Evolutionary conservation across 2,797 vertebrate genomes (phyloP).

Genomic region (Gymnoscopelus microlampas): DNA sequence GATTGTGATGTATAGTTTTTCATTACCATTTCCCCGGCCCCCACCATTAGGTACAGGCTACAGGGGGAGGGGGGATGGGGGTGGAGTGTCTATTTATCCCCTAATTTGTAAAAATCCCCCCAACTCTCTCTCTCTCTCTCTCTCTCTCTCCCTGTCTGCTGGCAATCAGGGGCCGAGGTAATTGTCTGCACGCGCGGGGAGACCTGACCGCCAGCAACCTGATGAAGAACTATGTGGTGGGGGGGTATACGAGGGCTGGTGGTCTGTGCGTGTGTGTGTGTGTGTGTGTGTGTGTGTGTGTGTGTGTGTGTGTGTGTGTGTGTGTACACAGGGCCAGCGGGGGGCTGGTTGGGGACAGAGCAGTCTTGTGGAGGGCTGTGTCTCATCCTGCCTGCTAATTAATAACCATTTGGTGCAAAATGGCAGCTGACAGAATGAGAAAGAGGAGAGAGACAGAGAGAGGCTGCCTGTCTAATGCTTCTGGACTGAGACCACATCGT

Average conservation of each 20-base stretch:
- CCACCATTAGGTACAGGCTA: slow-evolving; percentile 95
- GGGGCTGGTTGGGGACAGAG: too few species aligned
- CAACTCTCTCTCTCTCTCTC: slow-evolving; percentile 77
- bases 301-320: slow-evolving; percentile 26
- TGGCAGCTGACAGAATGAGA: slow-evolving; percentile 76
- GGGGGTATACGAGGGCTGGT: slow-evolving; percentile 61
- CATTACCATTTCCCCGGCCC: slow-evolving; percentile 97
- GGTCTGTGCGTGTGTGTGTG: not conserved
- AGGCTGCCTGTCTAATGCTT: slow-evolving; percentile 7
- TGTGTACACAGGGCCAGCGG: slow-evolving; percentile 4
- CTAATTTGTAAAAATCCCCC: slow-evolving; percentile 93
- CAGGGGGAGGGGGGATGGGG: slow-evolving; percentile 60
- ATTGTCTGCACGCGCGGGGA: slow-evolving; percentile 88
- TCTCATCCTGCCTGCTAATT: slow-evolving; percentile 83
- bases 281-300: slow-evolving; percentile 39
- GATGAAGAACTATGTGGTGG: slow-evolving; percentile 98
- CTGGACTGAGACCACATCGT: not conserved
- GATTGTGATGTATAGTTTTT: slow-evolving; percentile 99
- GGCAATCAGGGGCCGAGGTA: slow-evolving; percentile 97
- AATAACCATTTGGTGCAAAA: slow-evolving; percentile 93
- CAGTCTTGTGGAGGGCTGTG: not conserved
- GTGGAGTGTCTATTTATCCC: slow-evolving; percentile 97
- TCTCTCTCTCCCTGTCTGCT: slow-evolving; percentile 91
- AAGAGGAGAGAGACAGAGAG: not conserved
- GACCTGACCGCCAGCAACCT: slow-evolving; percentile 89